Base-by-base conservation (phyloP, 1,140 invertebrate species). In the Liolophura sinensis region DNA sequence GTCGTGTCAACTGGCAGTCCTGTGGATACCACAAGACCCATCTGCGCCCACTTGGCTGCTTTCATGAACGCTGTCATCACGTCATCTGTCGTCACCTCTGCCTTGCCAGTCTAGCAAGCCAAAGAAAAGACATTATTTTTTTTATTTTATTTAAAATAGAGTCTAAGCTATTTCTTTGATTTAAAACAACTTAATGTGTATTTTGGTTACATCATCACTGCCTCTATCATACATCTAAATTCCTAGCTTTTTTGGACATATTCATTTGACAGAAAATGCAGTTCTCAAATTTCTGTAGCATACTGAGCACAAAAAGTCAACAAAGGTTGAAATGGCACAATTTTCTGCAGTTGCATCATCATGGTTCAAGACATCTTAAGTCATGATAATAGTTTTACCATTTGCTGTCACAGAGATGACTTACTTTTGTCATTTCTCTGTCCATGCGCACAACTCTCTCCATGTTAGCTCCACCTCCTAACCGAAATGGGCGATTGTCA, bases 1-100 rank as follows among this genome's bases (percentile, higher is more conserved):
- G 57, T 67, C 6, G 57, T 65, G n/a, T 84, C 80, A n/a, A 75
- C 66, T n/a, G 82, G 82, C n/a, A 81, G 76, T 31, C 78, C 79
- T 20, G 81, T 82, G 49, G 82, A 84, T 5, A 84, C 76, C 11
- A 83, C 79, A 40, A 85, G 70, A 3, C 82, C 83, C 65, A 78
- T 76, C 76, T 82, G 78, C n/a, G 83, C 82, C 80, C 81, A 82
- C 62, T 82, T 84, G 40, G 78, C 79, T 46, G 82, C 83, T 68
- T 80, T 79, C 58, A 78, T 75, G 22, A 82, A 68, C 16, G 82
- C 81, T 59, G 71, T 73, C 51, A 79, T 65, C 0, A 79, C 81
- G 65, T 83, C 81, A 62, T 84, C 84, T 62, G 82, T 84, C 4
- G 73, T 74, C 50, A 83, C 69, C 52, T 85, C 78, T 54, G 79